A percentile compares a stretch with the other conserved stretches of the same genome.
Evolutionary conservation across 2,888 invertebrate species (phyloP).

Genomic region (Drosophila paracracens): DNA sequence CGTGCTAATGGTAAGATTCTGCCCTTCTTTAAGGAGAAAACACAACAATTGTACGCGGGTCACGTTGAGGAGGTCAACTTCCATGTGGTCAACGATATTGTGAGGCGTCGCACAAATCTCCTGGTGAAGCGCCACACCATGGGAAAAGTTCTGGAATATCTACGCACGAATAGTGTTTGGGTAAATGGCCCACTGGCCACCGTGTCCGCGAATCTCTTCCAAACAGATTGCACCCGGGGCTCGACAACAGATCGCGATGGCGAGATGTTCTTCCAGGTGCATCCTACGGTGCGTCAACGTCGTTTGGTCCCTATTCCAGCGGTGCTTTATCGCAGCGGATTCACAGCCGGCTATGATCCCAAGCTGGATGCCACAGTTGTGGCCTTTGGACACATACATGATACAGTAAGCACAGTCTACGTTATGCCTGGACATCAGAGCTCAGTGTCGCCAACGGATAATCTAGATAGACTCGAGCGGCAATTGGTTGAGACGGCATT

Average conservation of each 20-base stretch:
- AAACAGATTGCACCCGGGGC: slow-evolving; percentile 92
- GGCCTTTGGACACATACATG: slow-evolving; percentile 90
- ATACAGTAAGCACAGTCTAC: slow-evolving; percentile 91
- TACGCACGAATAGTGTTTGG: slow-evolving; percentile 90
- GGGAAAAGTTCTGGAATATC: slow-evolving; percentile 91
- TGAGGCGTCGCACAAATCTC: slow-evolving; percentile 92
- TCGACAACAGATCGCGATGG: slow-evolving; percentile 92
- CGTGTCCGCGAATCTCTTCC: slow-evolving; percentile 92
- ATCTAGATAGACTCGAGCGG: slow-evolving; percentile 90
- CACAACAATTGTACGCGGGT: slow-evolving; percentile 94
- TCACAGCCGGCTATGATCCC: slow-evolving; percentile 94
- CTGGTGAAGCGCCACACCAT: slow-evolving; percentile 92
- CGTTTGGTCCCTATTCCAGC: slow-evolving; percentile 94
- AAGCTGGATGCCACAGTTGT: slow-evolving; percentile 93
- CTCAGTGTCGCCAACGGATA: slow-evolving; percentile 91
- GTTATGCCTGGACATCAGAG: slow-evolving; percentile 95
- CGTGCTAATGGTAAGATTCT: slow-evolving; percentile 91
- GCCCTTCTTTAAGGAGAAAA: slow-evolving; percentile 94
- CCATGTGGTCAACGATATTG: slow-evolving; percentile 92
- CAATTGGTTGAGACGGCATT: slow-evolving; percentile 89
- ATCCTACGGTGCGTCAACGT: slow-evolving; percentile 91
- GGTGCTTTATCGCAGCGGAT: slow-evolving; percentile 90
- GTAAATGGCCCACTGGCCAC: slow-evolving; percentile 92
- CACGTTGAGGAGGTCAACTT: slow-evolving; percentile 94
- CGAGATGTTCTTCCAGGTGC: slow-evolving; percentile 94